These are phyloP conservation scores for Leptobrachium ailaonicum DNA, from an alignment of 2,113 vertebrate genomes.

Conservation along the genomic window DNA sequence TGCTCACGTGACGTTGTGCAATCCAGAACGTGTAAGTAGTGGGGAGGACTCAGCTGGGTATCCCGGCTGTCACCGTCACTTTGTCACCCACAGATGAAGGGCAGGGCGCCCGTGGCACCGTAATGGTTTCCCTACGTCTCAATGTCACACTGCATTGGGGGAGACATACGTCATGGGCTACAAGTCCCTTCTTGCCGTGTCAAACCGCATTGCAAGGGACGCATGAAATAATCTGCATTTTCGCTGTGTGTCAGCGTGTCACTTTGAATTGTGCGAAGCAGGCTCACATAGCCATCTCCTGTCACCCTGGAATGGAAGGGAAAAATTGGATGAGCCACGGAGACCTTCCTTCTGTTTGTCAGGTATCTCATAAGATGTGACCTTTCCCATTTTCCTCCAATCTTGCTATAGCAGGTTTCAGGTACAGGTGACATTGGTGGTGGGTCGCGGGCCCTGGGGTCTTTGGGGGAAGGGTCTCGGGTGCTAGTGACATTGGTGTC, in stretches of 20 bases:
- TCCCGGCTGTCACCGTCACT: background rate
- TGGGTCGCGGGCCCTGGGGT: no score
- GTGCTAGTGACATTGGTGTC: background rate
- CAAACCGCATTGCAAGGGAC: conserved; percentile 19
- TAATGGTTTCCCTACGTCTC: background rate
- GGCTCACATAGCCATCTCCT: background rate
- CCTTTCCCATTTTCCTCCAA: background rate
- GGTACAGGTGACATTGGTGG: background rate
- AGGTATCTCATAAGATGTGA: background rate
- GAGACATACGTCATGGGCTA: conserved; percentile 1
- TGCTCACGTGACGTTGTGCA: background rate
- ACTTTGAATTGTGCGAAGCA: conserved; percentile 20
- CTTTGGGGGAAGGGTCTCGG: background rate
- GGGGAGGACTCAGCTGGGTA: background rate
- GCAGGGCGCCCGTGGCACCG: background rate
- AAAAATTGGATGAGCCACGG: conserved; percentile 15
- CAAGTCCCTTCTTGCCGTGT: background rate
- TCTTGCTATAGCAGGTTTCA: background rate
- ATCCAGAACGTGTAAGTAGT: background rate
- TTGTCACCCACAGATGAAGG: background rate
- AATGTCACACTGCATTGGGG: background rate
- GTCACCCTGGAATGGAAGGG: conserved; percentile 5
- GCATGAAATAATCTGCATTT: conserved; percentile 11
- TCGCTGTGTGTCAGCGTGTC: conserved; percentile 20
- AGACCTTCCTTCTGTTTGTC: background rate